These are phyloP conservation scores for Stenchaetothrips biformis DNA, from an alignment of 2,888 invertebrate genomes.

Conservation along the genomic window DNA sequence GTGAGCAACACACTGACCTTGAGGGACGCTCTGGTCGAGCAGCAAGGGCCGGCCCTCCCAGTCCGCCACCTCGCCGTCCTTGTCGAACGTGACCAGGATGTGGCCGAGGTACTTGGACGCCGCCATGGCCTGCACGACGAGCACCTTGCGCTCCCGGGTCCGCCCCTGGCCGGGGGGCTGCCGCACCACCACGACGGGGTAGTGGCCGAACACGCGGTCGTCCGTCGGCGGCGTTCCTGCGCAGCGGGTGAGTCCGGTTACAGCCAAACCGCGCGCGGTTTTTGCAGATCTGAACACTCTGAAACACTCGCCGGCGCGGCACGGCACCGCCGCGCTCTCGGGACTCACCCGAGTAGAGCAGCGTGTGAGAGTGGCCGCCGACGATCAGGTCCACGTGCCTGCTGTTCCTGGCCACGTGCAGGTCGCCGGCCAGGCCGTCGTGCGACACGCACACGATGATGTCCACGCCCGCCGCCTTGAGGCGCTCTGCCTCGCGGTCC, in stretches of 20 bases:
- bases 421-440: conserved; percentile 60
- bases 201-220: conserved; percentile 37
- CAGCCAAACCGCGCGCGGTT: too few relatives aligned
- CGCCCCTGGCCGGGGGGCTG: conserved; percentile 37
- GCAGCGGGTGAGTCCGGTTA: too few relatives aligned
- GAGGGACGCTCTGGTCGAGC: conserved; percentile 56
- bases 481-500: conserved; percentile 59
- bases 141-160: conserved; percentile 36
- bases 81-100: conserved; percentile 65
- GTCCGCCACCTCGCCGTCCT: conserved; percentile 56
- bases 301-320: too few relatives aligned
- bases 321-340: too few relatives aligned
- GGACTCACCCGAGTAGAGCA: conserved; percentile 57
- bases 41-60: conserved; percentile 73
- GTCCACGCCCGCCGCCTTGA: conserved; percentile 59
- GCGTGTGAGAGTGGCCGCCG: conserved; percentile 79
- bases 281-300: too few relatives aligned
- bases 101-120: conserved; percentile 66
- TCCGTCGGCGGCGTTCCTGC: conserved; percentile 32
- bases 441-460: conserved; percentile 82
- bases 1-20: conserved; percentile 51
- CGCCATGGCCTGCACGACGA: conserved; percentile 47
- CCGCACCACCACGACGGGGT: conserved; percentile 46
- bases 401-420: conserved; percentile 42
- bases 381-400: conserved; percentile 67